Evolutionary conservation across 1,140 invertebrate genomes (phyloP), one percentile per base, ranked within the genome.

Genomic region (Drepana arcuata): DNA sequence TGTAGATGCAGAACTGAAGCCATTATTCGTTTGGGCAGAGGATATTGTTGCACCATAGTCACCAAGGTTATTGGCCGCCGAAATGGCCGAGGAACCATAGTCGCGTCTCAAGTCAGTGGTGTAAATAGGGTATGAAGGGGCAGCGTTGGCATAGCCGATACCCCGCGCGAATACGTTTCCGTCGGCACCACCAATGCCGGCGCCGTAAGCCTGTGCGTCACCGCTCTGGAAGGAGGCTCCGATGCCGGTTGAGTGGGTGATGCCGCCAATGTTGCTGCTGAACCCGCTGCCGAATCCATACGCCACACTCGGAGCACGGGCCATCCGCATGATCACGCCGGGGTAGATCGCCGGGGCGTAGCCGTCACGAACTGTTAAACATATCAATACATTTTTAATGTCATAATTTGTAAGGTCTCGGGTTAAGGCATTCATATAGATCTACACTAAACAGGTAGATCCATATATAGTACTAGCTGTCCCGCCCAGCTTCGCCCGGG

Each of bases 231-330:
- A 79, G 4, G 73, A 62, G 13, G 62, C 38, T 2, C 72, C 71
- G 18, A 68, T 60, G 33, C 72, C 57, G 5, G 53, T 58, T 1
- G 77, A 66, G 13, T 78, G 77, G 5, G 57, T 56, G 33, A 81
- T 66, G 3, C 77, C 77, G 1, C 68, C 73, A 25, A 78, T 68
- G 42, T 81, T 64, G 43, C 65, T 79, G 50, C 63, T 69, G 34
- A 79, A 75, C 1, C 77, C 77, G 32, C 70, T 72, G 4, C 77
- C 77, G 34, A 67, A 73, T 7, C 70, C 72, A 35, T 66, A 79
- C 2, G 74, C 67, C 4, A 79, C 23, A 50, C 48, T 60, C 3
- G 60, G 60, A 2, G 55, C 39, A 13, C 49, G 51, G 7, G 38
- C 48, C 23, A 34, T 38, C 2, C 51, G 48, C 13, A 44, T 14